Percentiles rank a stretch among this genome's conserved stretches.
phyloP scores from a whole-genome alignment of 2,888 invertebrate genomes.

The Drosophila percnosoma region DNA sequence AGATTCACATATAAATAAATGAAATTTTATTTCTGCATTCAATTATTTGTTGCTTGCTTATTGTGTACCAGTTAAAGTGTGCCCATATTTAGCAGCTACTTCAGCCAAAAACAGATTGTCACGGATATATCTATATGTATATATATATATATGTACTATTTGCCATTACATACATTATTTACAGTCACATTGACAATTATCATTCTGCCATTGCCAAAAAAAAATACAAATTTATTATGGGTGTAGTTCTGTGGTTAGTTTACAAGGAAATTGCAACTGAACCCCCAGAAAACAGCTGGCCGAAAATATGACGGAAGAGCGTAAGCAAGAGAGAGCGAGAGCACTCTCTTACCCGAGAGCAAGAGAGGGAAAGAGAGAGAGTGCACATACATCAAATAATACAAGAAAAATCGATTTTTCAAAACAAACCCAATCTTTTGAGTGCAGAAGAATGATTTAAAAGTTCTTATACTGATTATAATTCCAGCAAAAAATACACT shows the following conservation, averaged over 20 bases:
- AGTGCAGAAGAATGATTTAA: neutral
- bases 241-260: conserved; percentile 5
- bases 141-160: neutral
- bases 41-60: conserved; percentile 48
- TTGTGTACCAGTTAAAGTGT: conserved; percentile 21
- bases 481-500: conserved; percentile 18
- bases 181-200: neutral
- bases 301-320: neutral
- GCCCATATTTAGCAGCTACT: conserved; percentile 33
- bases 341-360: neutral
- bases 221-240: too few species aligned
- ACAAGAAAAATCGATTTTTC: conserved; percentile 58
- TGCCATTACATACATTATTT: conserved; percentile 15
- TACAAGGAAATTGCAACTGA: conserved; percentile 21
- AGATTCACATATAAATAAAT: conserved; percentile 57
- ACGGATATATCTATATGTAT: conserved; percentile 1
- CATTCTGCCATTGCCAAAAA: conserved; percentile 6
- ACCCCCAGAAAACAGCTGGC: conserved; percentile 48
- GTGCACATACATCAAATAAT: conserved; percentile 26
- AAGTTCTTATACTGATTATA: conserved; percentile 1
- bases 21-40: conserved; percentile 62
- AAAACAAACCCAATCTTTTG: conserved; percentile 39
- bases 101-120: conserved; percentile 14
- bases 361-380: conserved; percentile 3
- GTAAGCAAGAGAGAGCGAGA: neutral